These are phyloP conservation scores for Trematomus loennbergii DNA, from an alignment of 2,113 vertebrate species.

Conservation along the genomic window DNA sequence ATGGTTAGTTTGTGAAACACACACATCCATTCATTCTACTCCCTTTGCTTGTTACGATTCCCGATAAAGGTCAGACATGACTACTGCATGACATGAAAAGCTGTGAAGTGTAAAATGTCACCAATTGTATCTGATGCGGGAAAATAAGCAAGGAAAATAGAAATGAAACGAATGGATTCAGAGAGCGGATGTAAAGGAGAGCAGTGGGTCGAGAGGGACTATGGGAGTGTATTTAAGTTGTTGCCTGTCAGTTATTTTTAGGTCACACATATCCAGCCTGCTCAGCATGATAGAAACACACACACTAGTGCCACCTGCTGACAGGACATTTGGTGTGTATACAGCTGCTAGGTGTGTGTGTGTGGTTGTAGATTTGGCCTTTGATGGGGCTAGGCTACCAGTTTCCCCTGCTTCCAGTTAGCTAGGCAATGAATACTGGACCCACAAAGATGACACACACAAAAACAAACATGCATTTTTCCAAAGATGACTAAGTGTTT, in stretches of 20 bases:
- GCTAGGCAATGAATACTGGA: background rate
- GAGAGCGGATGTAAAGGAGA: background rate
- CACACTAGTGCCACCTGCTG: conserved; percentile 70
- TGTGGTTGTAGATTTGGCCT: conserved; percentile 7
- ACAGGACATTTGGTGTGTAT: conserved; percentile 42
- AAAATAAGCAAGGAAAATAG: background rate
- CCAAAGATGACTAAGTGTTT: background rate
- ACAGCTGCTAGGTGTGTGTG: conserved; percentile 40
- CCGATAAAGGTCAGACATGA: conserved; percentile 1
- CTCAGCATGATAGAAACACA: conserved; percentile 51
- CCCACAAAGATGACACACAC: background rate
- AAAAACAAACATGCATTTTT: no score
- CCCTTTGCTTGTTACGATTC: background rate
- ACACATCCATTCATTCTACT: background rate
- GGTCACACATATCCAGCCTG: conserved; percentile 55
- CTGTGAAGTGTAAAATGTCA: conserved; percentile 11
- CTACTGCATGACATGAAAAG: background rate
- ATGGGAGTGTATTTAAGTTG: conserved; percentile 30
- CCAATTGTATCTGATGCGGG: conserved; percentile 1
- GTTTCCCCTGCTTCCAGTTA: background rate
- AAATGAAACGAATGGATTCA: background rate
- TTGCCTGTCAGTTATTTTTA: conserved; percentile 67
- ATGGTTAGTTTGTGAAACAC: background rate
- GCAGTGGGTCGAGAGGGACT: background rate
- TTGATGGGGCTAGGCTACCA: conserved; percentile 3